Evolutionary conservation across 2,113 vertebrate species (phyloP), one percentile per base, ranked within the genome.

Genomic region (Macrotus californicus): DNA sequence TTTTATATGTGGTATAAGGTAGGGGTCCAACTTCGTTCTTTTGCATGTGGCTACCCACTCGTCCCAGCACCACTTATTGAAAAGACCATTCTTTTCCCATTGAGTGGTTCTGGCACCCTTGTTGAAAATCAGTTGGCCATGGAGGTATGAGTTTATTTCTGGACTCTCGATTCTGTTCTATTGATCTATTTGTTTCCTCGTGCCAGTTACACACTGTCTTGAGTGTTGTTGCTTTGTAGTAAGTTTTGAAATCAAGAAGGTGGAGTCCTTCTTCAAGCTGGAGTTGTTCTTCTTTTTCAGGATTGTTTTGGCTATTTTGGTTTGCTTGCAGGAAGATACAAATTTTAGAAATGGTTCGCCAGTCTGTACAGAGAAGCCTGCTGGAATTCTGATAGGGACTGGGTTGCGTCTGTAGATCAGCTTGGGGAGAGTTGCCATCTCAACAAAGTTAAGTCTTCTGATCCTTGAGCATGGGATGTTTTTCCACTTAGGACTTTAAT

Each of bases 231-330:
- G 64, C 54, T 88, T 82, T 43, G 12, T 84, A 56, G 64, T 66
- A 61, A 72, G 46, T 80, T 77, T 92, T 56, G 12, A 54, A 72
- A 92, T 72, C 52, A 54, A 70, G 21, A 79, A 66, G 61, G 64
- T 14, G 50, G 31, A 77, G 26, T 56, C 70, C 39, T 64, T 46
- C 54, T 69, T 76, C n/a, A n/a, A n/a, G n/a, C n/a, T n/a, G n/a
- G n/a, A n/a, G n/a, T n/a, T 91, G 46, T 72, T 92, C 88, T 36
- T 91, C 81, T 79, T 93, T 84, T 92, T 77, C 34, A 79, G 52
- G 61, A 36, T 79, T 72, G 43, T 87, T 95, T 81, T 67, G 73
- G 21, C 54, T 80, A 46, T n/a, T 56, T 12, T 66, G 26, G 31
- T 9, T 75, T n/a, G 43, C 48, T 91, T 69, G 34, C 29, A 80